Conservation (phyloP, 2,888 invertebrate species). For the Drosophila vallismaia region DNA sequence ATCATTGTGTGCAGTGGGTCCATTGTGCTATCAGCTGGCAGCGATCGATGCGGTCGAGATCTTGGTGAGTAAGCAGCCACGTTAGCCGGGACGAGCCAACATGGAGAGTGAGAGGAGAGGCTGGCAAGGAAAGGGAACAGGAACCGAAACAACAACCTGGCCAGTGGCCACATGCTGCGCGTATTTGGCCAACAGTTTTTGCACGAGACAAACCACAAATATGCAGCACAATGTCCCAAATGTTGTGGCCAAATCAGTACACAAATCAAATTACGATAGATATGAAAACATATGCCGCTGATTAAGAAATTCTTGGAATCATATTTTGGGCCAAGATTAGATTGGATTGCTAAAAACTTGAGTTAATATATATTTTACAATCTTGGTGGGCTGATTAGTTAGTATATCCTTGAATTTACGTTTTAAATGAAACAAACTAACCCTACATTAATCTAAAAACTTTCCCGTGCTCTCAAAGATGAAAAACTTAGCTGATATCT, state of each 20-base stretch:
- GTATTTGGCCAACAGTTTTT: slow-evolving; percentile 71
- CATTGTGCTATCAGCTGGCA: slow-evolving; percentile 76
- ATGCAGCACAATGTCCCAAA: slow-evolving; percentile 49
- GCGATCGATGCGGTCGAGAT: slow-evolving; percentile 69
- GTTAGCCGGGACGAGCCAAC: too few relatives aligned
- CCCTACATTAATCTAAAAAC: too few relatives aligned
- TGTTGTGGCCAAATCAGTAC: slow-evolving; percentile 51
- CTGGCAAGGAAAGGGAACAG: slow-evolving; percentile 15
- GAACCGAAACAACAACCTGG: slow-evolving; percentile 15
- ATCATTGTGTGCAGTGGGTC: slow-evolving; percentile 64
- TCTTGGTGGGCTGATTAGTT: too few relatives aligned
- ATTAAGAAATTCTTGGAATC: slow-evolving; percentile 15
- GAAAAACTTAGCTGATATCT: too few relatives aligned
- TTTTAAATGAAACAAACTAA: too few relatives aligned
- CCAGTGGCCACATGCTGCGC: slow-evolving; percentile 65
- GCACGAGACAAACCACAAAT: slow-evolving; percentile 65
- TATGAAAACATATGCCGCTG: slow-evolving; percentile 30
- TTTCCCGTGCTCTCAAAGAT: too few relatives aligned
- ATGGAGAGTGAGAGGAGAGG: slow-evolving; percentile 1
- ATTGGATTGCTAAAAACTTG: not conserved
- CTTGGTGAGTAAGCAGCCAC: slow-evolving; percentile 46
- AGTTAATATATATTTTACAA: not conserved
- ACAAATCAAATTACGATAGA: slow-evolving; percentile 37
- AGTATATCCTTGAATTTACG: too few relatives aligned
- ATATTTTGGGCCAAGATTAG: not conserved